A percentile compares a stretch with the other conserved stretches of the same genome.
Evolutionary conservation across 2,113 vertebrate species (phyloP).

Genomic region (Todiramphus chloris): DNA sequence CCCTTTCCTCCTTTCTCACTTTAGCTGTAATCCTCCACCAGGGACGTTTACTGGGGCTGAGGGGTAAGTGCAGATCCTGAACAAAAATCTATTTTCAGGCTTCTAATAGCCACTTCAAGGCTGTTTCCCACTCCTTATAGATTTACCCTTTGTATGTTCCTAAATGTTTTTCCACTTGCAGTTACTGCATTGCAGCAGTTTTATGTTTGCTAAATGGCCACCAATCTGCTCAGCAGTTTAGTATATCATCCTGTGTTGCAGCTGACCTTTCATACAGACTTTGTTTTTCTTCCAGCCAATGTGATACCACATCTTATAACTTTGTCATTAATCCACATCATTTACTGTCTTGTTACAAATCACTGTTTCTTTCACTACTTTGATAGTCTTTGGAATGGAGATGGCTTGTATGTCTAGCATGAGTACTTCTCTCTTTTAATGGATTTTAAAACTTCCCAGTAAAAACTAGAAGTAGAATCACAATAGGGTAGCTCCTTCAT

Average conservation of each 20-base stretch:
- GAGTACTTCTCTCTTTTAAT: constrained; percentile 45
- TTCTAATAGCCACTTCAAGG: constrained; percentile 76
- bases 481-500: constrained; percentile 8
- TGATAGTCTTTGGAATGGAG: constrained; percentile 74
- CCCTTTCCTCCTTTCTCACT: constrained; percentile 85
- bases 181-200: constrained; percentile 77
- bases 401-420: constrained; percentile 83
- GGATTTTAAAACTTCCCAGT: constrained; percentile 12
- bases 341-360: constrained; percentile 72
- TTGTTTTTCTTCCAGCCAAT: constrained; percentile 74
- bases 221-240: constrained; percentile 78
- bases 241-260: constrained; percentile 77
- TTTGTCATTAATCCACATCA: constrained; percentile 78
- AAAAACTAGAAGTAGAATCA: constrained; percentile 18
- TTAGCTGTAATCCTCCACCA: constrained; percentile 88
- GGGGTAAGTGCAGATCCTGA: constrained; percentile 86
- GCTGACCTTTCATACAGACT: constrained; percentile 77
- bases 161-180: constrained; percentile 74
- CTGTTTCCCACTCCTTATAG: constrained; percentile 69
- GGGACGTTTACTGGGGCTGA: constrained; percentile 89
- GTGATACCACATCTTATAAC: constrained; percentile 69
- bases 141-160: constrained; percentile 74
- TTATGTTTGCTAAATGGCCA: constrained; percentile 77
- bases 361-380: constrained; percentile 72
- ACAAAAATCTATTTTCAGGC: constrained; percentile 69